Evolutionary conservation across 2,797 vertebrate genomes (phyloP), one percentile per base, ranked within the genome.

Genomic region (Trematomus bernacchii): DNA sequence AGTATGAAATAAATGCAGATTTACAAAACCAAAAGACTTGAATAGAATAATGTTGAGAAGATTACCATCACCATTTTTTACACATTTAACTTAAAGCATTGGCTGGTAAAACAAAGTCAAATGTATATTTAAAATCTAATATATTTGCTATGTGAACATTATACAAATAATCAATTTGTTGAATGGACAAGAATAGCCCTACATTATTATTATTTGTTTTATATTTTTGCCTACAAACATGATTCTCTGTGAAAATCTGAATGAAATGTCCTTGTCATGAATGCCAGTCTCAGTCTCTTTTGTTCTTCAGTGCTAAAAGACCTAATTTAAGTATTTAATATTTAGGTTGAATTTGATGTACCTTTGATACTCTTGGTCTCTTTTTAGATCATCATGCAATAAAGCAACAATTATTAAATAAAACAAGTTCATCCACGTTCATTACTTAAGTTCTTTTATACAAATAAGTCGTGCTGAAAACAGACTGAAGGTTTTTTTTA

Each of bases 221-320:
- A 19, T 18, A 42, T 62, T 11, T 40, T 21, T 44, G 5, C 2
- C 21, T 21, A 37, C 15, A 51, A 58, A 19, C 8, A 15, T 59
- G 6, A 64, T 23, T 51, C 10, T 44, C 11, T 66, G 44, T 53
- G 18, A 53, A 46, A 40, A 61, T 51, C 23, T 54, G n/a, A 13
- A 54, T 37, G 15, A 65, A 27, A 59, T 15, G 6, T 23, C 46
- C 40, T 58, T 68, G 53, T 65, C 54, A 52, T 46, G 40, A 66
- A 44, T 44, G n/a, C 40, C 55, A 46, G 19, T 60, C 66, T 43
- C 23, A 27, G 52, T 54, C 8, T 37, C 7, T 46, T 44, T 46
- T 37, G 11, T 23, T 66, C 16, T 19, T 27, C 10, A 50, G 66
- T 52, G 58, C 10, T 14, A 5, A n/a, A 33, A 42, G 8, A 15